Base-by-base conservation (phyloP, 2,113 vertebrate species). In the Aphyosemion australe region DNA sequence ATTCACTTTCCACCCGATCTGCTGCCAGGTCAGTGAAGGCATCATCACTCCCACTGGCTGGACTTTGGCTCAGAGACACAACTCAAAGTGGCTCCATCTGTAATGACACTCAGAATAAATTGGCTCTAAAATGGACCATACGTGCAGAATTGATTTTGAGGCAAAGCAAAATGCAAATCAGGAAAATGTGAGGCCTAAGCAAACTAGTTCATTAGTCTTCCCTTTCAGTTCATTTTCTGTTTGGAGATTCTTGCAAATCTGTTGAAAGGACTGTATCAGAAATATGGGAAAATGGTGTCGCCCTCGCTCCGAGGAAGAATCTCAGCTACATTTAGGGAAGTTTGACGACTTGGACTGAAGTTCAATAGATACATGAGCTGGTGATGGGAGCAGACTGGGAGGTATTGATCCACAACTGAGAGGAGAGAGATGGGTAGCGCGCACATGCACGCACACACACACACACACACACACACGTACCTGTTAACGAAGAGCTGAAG, bases 331-430 rank as follows among this genome's bases (percentile, higher is more conserved):
- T 34, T 62, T 9, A 20, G 42, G 19, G 65, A 69, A 57, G 42
- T 43, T 20, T 70, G 61, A 63, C 47, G 48, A 69, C 53, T n/a
- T 56, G 8, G 21, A 65, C 61, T 64, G 16, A 76, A 5, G 2
- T 42, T 47, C 16, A 37, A 55, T 47, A 15, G 31, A 64, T 2
- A 19, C 37, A 51, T 56, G 16, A 56, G 52, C 34, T 13, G 61
- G 42, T 49, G 69, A 65, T 53, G 57, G 51, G 56, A 56, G 47
- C 42, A 80, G 47, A 77, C 47, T 46, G 43, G 16, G 34, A 76
- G 64, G 39, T 80, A 87, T 80, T 45, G 77, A 85, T 84, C 51
- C 42, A 58, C 5, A 52, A 46, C 16, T 52, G n/a, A 39, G 16
- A 59, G 42, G 21, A 58, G 41, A 56, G 72, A 20, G 19, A 12